Evolutionary conservation across 2,888 invertebrate genomes (phyloP).

Genomic region (Oligia latruncula): DNA sequence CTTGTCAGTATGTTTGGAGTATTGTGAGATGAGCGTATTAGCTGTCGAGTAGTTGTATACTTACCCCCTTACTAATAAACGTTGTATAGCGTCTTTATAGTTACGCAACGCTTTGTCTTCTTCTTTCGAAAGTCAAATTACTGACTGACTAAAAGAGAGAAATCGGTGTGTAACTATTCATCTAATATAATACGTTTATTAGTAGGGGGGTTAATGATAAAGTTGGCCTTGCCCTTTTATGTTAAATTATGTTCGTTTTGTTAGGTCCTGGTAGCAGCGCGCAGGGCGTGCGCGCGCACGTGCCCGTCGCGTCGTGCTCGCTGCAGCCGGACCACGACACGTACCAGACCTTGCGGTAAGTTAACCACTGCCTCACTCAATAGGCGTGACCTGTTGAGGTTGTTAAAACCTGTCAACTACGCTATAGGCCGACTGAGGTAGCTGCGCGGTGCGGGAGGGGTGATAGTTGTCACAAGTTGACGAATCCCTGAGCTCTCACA

Average conservation of each 20-base stretch:
- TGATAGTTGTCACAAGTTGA: no score
- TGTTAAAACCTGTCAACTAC: not conserved
- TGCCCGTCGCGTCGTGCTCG: constrained; percentile 29
- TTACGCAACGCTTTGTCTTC: no score
- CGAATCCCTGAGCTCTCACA: no score
- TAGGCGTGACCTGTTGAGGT: not conserved
- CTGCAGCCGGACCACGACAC: not conserved
- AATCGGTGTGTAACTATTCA: no score
- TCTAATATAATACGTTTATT: no score
- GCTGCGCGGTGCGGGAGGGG: no score
- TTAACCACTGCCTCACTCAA: not conserved
- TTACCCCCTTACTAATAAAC: not conserved
- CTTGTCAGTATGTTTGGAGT: not conserved
- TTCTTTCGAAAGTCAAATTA: no score
- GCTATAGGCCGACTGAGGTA: not conserved
- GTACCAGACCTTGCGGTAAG: constrained; percentile 18
- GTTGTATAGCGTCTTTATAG: no score
- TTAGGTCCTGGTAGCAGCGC: constrained; percentile 16
- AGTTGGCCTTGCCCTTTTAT: not conserved
- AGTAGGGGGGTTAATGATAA: no score
- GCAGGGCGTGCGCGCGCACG: not conserved
- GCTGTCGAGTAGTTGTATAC: not conserved
- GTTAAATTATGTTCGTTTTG: not conserved
- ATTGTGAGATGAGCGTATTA: not conserved
- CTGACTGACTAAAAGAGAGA: no score